Conservation (phyloP, 2,888 invertebrate genomes). For the Cinara cedri region DNA sequence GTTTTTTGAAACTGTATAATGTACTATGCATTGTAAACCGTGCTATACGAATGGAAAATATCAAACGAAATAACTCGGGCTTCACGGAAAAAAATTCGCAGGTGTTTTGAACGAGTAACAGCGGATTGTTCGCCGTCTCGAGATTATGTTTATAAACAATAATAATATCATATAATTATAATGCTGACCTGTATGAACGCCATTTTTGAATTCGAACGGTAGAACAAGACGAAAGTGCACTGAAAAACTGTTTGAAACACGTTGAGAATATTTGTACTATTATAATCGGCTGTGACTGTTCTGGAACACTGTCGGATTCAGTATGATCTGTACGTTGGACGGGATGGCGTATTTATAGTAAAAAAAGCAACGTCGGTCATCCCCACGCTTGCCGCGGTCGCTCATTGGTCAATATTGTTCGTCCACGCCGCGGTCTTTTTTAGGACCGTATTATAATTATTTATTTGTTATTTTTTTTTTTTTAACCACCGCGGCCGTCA, state of each 20-base stretch:
- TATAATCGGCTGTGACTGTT: constrained; percentile 39
- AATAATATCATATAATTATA: too few species aligned
- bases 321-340: constrained; percentile 32
- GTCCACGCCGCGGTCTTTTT: constrained; percentile 41
- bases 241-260: not conserved
- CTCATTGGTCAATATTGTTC: constrained; percentile 37
- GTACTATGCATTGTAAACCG: not conserved
- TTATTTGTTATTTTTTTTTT: constrained; percentile 24
- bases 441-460: constrained; percentile 21
- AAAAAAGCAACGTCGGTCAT: constrained; percentile 14
- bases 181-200: constrained; percentile 51
- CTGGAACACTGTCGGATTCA: constrained; percentile 44
- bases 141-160: not conserved
- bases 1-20: too few species aligned
- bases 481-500: constrained; percentile 9
- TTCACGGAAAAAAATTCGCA: not conserved
- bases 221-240: not conserved
- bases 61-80: too few species aligned
- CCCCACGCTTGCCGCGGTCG: constrained; percentile 40
- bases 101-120: not conserved
- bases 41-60: too few species aligned
- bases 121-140: not conserved
- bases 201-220: constrained; percentile 37
- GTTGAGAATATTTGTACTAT: constrained; percentile 11
- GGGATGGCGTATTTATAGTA: constrained; percentile 35